Conservation (phyloP, 2,797 vertebrate genomes). For the Salarias fasciatus region DNA sequence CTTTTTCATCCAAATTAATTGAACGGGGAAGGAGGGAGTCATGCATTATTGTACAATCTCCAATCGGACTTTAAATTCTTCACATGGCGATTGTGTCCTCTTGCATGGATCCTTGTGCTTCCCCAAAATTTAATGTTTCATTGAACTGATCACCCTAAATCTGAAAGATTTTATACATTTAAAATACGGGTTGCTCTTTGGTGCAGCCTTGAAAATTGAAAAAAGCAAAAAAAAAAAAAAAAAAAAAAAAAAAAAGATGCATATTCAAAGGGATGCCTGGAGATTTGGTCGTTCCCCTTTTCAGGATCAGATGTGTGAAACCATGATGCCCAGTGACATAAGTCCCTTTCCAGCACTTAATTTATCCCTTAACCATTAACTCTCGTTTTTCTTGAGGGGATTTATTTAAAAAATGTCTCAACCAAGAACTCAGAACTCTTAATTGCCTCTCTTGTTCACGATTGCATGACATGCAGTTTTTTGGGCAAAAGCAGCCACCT, state of each 20-base stretch:
- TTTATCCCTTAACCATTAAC: not conserved
- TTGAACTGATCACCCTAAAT: too few species aligned
- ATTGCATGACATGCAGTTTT: not conserved
- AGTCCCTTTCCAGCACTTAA: not conserved
- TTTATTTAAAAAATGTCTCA: not conserved
- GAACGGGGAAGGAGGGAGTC: slow-evolving; percentile 53
- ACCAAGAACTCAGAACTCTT: not conserved
- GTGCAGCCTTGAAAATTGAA: too few species aligned
- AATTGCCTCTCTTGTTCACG: not conserved
- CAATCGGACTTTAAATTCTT: slow-evolving; percentile 38
- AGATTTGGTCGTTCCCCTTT: slow-evolving; percentile 13
- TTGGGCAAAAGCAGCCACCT: slow-evolving; percentile 23
- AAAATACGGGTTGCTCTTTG: not conserved
- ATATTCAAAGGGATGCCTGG: slow-evolving; percentile 42
- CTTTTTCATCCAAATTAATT: slow-evolving; percentile 61
- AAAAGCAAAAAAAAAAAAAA: too few species aligned
- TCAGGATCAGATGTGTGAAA: too few species aligned
- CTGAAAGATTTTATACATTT: too few species aligned
- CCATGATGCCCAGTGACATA: too few species aligned
- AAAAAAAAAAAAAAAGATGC: too few species aligned
- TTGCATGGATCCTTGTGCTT: slow-evolving; percentile 1
- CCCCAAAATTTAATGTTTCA: not conserved
- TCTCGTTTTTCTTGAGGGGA: fast-evolving
- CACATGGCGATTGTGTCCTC: slow-evolving; percentile 25
- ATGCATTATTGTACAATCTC: slow-evolving; percentile 64